Base-by-base conservation (phyloP, 2,888 invertebrate genomes). In the Apotomis capreana region DNA sequence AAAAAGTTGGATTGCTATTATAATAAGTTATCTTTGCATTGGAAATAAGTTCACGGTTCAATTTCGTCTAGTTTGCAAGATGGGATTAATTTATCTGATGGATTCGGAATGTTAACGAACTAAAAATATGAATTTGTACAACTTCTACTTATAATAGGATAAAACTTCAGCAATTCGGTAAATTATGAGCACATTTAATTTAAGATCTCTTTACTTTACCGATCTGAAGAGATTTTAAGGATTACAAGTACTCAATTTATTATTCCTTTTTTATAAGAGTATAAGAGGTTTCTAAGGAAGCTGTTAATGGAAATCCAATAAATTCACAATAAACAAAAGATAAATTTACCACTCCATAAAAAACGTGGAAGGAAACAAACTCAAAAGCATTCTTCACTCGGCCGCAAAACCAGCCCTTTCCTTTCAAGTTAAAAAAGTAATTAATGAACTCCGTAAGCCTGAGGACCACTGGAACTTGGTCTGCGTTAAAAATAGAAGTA, bases 401-500 rank as follows among this genome's bases (percentile, higher is more conserved):
- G 70, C 73, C 77, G 74, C 74, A 74, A 65, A 68, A 76, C 65
- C 79, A 80, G 80, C 80, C 81, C 82, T 81, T 80, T 83, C 80
- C 83, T 84, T 84, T 81, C 77, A 78, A 83, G 84, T 83, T 83
- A 84, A 88, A 88, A 85, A 89, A 85, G 83, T 87, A 88, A 89
- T 88, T 89, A 89, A 89, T 88, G 87, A 85, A 88, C 85, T 87
- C 80, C 75, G 74, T 81, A 73, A 73, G 73, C 72, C 77, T 70
- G 64, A 74, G 76, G 73, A 75, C 88, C 83, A 83, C 69, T 74
- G 46, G 77, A 78, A 73, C 64, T 73, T 71, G 84, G 82, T 58
- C 83, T 74, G 70, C 70, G 79, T 74, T 61, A 62, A 70, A 76
- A 73, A 65, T 58, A 70, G 69, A 75, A 78, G 76, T 76, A 77